Base-by-base conservation (phyloP, 2,888 invertebrate species). In the Drosophila testacea region DNA sequence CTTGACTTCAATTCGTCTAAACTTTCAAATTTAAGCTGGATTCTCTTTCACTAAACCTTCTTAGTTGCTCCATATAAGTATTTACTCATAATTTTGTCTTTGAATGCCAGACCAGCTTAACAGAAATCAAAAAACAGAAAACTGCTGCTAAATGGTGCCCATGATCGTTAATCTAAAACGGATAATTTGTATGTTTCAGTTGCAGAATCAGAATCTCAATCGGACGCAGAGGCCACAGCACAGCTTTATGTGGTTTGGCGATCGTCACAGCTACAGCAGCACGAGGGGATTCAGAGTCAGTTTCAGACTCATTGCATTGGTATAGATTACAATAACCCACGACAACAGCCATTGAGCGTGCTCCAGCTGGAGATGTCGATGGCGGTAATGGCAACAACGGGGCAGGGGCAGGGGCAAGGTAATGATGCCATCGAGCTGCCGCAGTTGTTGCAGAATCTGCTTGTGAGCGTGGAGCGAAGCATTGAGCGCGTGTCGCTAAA, bases 401-500 rank as follows among this genome's bases (percentile, higher is more conserved):
- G 69, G 93, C 61, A 62, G 48, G 48, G 41, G 2, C 68, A 61
- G 74, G 69, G 93, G 93, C 55, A 55, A 51, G 61, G 38, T 54
- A 79, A 61, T 80, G 75, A 83, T 51, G 71, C 61, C 50, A 73
- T 85, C 77, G 94, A 95, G 77, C 91, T 95, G 77, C 95, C 95
- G 50, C 94, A 94, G 78, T 93, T 95, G 77, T 93, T 95, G 79
- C 95, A 95, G 89, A 95, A 94, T 86, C 93, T 95, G 59, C 93
- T 95, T 54, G 94, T 95, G 57, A 95, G 95, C 65, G 95, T 95
- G 57, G 95, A 95, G 91, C 94, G 95, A 68, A 95, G 95, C 77
- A 95, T 95, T 86, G 95, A 95, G 86, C 93, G 95, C 69, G 94
- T 95, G 73, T 94, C 94, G 70, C 91, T 95, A 77, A 95, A 95